A percentile compares a stretch with the other conserved stretches of the same genome.
Conservation (phyloP, 1,140 invertebrate genomes). For the Danaus melanippus region DNA sequence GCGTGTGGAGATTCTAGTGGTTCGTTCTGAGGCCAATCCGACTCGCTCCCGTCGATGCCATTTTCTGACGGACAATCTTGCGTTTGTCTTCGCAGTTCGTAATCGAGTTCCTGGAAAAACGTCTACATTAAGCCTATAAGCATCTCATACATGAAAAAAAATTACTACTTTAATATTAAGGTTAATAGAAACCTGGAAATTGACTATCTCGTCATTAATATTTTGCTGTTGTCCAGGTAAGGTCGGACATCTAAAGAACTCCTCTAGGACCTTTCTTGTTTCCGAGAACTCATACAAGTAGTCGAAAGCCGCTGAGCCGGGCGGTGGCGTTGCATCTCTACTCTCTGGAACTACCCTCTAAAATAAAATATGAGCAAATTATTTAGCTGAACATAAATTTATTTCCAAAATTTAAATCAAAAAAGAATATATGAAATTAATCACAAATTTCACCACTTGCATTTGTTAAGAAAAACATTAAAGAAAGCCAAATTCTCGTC, state of each 20-base stretch:
- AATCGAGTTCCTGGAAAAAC: constrained; percentile 81
- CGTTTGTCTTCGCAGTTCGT: constrained; percentile 81
- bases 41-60: constrained; percentile 77
- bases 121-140: not conserved
- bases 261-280: constrained; percentile 90
- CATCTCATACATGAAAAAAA: not conserved
- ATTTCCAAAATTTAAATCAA: too few relatives aligned
- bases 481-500: constrained; percentile 6
- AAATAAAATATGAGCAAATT: constrained; percentile 16
- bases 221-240: constrained; percentile 37
- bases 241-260: constrained; percentile 88
- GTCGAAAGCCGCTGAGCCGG: constrained; percentile 80
- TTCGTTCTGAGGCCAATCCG: constrained; percentile 66
- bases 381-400: too few relatives aligned
- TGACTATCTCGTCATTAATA: constrained; percentile 62
- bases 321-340: constrained; percentile 66
- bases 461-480: too few relatives aligned
- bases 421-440: too few relatives aligned
- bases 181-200: constrained; percentile 69
- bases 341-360: constrained; percentile 66
- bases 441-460: too few relatives aligned
- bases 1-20: constrained; percentile 71
- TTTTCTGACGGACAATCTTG: constrained; percentile 82
- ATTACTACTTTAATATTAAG: not conserved
- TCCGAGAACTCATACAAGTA: constrained; percentile 93